Percentiles rank a stretch among this genome's conserved stretches.
phyloP scores from a whole-genome alignment of 2,797 vertebrate species.

The Caiman crocodilus region DNA sequence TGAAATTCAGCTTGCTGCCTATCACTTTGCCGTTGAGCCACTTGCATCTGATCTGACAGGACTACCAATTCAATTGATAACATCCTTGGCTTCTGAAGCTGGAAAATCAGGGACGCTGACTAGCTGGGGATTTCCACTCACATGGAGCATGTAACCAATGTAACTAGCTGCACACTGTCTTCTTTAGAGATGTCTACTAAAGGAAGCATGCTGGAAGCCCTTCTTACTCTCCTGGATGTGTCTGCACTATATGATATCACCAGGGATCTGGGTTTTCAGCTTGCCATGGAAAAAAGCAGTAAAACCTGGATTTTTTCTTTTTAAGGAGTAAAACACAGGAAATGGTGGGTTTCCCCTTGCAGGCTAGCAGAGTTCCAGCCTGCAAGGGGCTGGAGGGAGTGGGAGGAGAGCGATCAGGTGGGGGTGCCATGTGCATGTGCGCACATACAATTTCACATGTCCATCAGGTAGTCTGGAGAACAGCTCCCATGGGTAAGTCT shows the following conservation, averaged over 20 bases:
- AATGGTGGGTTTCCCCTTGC: too few relatives aligned
- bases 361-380: too few relatives aligned
- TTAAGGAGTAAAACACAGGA: too few relatives aligned
- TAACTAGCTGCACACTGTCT: constrained; percentile 17
- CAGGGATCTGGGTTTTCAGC: too few relatives aligned
- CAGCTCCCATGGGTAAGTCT: too few relatives aligned
- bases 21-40: neutral
- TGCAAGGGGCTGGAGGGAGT: too few relatives aligned
- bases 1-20: neutral
- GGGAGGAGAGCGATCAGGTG: too few relatives aligned
- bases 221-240: neutral
- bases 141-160: neutral
- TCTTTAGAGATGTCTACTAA: neutral
- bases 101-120: neutral
- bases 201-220: constrained; percentile 2
- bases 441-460: too few relatives aligned
- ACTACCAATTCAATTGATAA: neutral
- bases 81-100: neutral
- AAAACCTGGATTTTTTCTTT: too few relatives aligned
- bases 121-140: constrained; percentile 26
- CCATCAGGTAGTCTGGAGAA: too few relatives aligned
- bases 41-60: neutral
- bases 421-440: too few relatives aligned
- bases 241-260: neutral
- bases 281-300: too few relatives aligned